Base-by-base conservation (phyloP, 2,113 vertebrate species). In the Astatotilapia flaviijosephi region DNA sequence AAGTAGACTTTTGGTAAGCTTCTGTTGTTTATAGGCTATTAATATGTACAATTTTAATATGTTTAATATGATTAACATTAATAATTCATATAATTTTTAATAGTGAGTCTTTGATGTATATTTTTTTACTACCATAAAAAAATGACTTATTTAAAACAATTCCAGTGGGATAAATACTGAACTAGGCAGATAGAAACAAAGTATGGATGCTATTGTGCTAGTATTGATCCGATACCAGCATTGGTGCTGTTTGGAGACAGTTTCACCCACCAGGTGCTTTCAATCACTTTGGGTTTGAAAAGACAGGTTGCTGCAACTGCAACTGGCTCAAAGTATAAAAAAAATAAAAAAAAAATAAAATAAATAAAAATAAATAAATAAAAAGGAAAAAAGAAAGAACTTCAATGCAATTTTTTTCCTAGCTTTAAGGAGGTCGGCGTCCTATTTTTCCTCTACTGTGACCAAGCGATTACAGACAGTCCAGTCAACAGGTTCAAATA, bases 351-450 rank as follows among this genome's bases (percentile, higher is more conserved):
- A 49, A 60, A 37, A 37, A 35, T 3, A 19, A 21, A 3, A 8
- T 2, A 26, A 26, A 4, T 4, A 26, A 26, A 26, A 4, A 26
- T n/a, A 26, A 26, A 4, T 4, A 17, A 47, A 7, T 4, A 56
- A 17, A n/a, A 68, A 9, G 9, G 56, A 31, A 35, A 3, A 37
- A 65, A 73, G 4, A 45, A 47, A 47, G 9, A 73, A 26, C 14
- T 47, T 75, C 0, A 75, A 17, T 75, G 40, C 3, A 75, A 0
- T 15, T 10, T 3, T 0, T 68, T 45, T 0, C 5, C 21, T 10
- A 45, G 40, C 13, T 45, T 15, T 26, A 73, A 73, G 68, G 40
- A 73, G 14, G 14, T 73, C 9, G 1, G 1, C 23, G 21, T 73
- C 68, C 68, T 73, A 73, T 75, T 47, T 75, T 47, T 7, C 14